These are phyloP conservation scores for Eilema caniola DNA, from an alignment of 2,888 invertebrate genomes.

Conservation along the genomic window DNA sequence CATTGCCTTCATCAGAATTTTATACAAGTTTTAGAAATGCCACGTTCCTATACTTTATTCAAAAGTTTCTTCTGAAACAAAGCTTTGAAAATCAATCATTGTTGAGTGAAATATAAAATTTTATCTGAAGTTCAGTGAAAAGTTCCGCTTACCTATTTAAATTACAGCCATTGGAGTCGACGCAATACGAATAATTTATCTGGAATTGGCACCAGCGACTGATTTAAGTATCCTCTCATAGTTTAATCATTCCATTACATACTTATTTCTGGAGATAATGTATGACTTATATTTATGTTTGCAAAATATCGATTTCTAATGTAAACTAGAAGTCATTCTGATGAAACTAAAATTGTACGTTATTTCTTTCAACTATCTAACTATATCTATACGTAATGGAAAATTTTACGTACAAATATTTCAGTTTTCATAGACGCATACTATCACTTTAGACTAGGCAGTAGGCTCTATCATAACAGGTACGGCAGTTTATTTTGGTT, in stretches of 20 bases:
- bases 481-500: too few species aligned
- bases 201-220: conserved; percentile 24
- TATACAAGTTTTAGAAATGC: neutral
- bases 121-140: conserved; percentile 21
- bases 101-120: conserved; percentile 25
- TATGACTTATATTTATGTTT: neutral
- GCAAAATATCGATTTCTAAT: neutral
- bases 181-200: conserved; percentile 27
- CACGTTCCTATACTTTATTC: neutral
- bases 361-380: neutral
- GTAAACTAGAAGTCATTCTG: neutral
- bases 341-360: neutral
- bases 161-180: conserved; percentile 19
- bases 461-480: too few species aligned
- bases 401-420: too few species aligned
- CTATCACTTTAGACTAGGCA: too few species aligned
- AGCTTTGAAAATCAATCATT: conserved; percentile 29
- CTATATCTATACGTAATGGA: too few species aligned
- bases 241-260: conserved; percentile 12
- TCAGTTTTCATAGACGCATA: too few species aligned
- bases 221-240: conserved; percentile 15
- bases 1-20: neutral
- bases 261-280: neutral
- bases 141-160: conserved; percentile 16
- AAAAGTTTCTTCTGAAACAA: neutral